phyloP scores from a whole-genome alignment of 2,113 vertebrate genomes.

The Petrocephalus zakoni region DNA sequence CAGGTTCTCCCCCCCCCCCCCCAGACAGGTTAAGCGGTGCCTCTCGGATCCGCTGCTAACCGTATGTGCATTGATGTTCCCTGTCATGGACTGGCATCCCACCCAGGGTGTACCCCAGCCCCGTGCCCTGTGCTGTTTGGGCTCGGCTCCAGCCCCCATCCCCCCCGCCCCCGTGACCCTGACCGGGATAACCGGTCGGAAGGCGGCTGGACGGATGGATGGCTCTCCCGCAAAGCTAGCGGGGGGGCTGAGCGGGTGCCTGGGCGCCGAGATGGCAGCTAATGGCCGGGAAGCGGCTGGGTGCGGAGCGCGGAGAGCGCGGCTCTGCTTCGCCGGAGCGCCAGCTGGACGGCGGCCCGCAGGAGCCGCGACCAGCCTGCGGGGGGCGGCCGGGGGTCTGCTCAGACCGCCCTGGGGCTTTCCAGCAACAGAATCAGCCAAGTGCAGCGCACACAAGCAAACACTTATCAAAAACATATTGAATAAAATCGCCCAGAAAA shows the following conservation, averaged over 20 bases:
- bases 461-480: background rate
- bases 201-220: background rate
- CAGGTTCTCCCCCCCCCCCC: too few species aligned
- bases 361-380: background rate
- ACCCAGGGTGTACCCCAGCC: background rate
- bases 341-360: background rate
- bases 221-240: background rate
- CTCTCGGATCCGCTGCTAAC: background rate
- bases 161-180: background rate
- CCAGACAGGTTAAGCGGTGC: background rate
- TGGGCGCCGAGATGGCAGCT: background rate
- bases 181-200: background rate
- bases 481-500: background rate
- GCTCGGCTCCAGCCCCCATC: background rate
- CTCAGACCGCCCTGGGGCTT: background rate
- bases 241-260: background rate
- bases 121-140: background rate
- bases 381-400: background rate
- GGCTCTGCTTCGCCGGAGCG: background rate
- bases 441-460: background rate
- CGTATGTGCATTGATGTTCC: background rate
- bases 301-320: background rate
- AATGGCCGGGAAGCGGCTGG: background rate
- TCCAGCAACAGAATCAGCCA: background rate
- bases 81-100: background rate